These are phyloP conservation scores for Mongoloraphidia duomilia DNA, from an alignment of 2,888 invertebrate genomes.

Conservation along the genomic window DNA sequence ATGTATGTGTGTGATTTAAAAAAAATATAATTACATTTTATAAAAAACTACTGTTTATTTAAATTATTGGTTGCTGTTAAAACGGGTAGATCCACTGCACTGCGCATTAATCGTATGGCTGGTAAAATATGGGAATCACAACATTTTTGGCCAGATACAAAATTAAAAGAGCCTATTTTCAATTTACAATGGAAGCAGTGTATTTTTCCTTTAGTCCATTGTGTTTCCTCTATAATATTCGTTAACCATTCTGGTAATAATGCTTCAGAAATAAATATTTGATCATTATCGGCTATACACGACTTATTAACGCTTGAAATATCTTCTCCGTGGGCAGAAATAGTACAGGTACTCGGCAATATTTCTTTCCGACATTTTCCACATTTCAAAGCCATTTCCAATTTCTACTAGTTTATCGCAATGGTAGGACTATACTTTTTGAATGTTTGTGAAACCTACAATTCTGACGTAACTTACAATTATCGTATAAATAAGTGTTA, in stretches of 20 bases:
- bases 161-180: constrained; percentile 52
- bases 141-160: constrained; percentile 47
- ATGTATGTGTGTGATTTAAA: too few relatives aligned
- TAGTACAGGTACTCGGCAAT: constrained; percentile 6
- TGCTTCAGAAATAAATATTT: constrained; percentile 40
- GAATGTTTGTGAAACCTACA: too few relatives aligned
- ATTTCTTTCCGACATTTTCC: constrained; percentile 15
- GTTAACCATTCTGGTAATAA: constrained; percentile 41
- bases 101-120: constrained; percentile 43
- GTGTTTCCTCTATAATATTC: constrained; percentile 34
- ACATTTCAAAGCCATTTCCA: constrained; percentile 12
- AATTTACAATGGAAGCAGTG: constrained; percentile 44
- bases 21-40: too few relatives aligned
- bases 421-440: too few relatives aligned
- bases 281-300: not conserved
- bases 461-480: too few relatives aligned
- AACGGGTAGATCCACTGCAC: constrained; percentile 40
- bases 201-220: constrained; percentile 54
- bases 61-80: too few relatives aligned
- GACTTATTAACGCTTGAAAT: not conserved
- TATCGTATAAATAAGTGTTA: too few relatives aligned
- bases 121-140: constrained; percentile 40
- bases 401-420: too few relatives aligned
- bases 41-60: too few relatives aligned
- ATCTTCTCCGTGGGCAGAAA: constrained; percentile 13